Percentiles rank a stretch among this genome's conserved stretches.
Conservation (phyloP, 2,888 invertebrate genomes). For the Troides aeacus region DNA sequence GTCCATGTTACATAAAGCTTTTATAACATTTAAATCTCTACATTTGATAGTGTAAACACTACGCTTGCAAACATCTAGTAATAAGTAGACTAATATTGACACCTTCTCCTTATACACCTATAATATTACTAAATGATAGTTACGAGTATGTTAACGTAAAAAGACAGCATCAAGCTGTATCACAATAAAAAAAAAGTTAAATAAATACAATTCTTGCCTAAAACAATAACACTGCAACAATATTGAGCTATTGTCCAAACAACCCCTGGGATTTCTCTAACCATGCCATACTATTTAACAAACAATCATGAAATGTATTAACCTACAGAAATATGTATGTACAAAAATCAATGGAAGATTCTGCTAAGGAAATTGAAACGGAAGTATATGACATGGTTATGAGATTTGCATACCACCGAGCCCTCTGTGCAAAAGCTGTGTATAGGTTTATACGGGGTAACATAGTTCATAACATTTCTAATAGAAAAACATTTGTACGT, state of each 20-base stretch:
- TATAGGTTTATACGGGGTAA: conserved; percentile 57
- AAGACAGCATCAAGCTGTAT: conserved; percentile 69
- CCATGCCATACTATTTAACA: conserved; percentile 60
- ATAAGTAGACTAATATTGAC: conserved; percentile 54
- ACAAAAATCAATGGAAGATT: conserved; percentile 47
- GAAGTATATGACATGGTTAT: conserved; percentile 67
- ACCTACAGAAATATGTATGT: conserved; percentile 56
- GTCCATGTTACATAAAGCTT: conserved; percentile 28
- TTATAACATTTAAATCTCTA: conserved; percentile 36
- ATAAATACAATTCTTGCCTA: conserved; percentile 61
- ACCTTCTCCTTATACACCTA: conserved; percentile 61
- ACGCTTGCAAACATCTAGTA: conserved; percentile 52
- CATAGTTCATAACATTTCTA: conserved; percentile 55
- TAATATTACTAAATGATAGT: conserved; percentile 54
- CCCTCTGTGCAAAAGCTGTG: conserved; percentile 70
- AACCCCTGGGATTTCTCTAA: conserved; percentile 74
- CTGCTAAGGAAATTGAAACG: conserved; percentile 38
- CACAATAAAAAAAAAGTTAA: conserved; percentile 65
- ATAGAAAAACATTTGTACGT: conserved; percentile 44
- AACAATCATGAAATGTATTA: conserved; percentile 10
- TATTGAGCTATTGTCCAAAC: conserved; percentile 75
- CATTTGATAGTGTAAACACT: conserved; percentile 39
- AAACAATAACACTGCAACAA: conserved; percentile 57
- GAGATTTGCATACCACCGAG: conserved; percentile 73
- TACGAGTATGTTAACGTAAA: conserved; percentile 56